Evolutionary conservation across 2,113 vertebrate genomes (phyloP).

Genomic region (Toxostoma redivivum): DNA sequence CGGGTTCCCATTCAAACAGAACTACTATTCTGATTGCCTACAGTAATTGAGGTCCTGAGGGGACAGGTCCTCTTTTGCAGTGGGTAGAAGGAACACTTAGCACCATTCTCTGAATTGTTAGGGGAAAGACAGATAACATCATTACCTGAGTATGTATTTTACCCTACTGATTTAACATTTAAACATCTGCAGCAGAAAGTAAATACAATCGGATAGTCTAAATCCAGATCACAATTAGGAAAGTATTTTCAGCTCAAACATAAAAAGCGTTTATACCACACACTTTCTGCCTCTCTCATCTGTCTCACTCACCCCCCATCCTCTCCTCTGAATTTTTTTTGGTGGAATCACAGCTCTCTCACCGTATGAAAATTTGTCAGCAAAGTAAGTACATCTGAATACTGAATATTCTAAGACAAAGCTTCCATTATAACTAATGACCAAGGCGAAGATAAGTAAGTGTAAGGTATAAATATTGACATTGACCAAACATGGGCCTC

Average conservation of each 20-base stretch:
- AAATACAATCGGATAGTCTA: neutral
- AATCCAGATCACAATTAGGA: neutral
- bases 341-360: neutral
- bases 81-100: neutral
- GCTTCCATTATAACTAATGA: neutral
- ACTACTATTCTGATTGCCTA: neutral
- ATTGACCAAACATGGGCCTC: neutral
- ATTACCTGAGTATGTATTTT: neutral
- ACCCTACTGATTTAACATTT: neutral
- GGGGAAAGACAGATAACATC: neutral
- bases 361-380: neutral
- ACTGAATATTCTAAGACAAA: neutral
- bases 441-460: neutral
- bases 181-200: neutral
- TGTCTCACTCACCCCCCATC: fast-evolving
- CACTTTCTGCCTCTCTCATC: neutral
- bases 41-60: neutral
- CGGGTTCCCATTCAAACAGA: neutral
- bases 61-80: neutral
- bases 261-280: neutral
- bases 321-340: neutral
- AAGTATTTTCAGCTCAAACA: neutral
- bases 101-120: neutral
- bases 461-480: neutral
- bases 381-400: neutral